Evolutionary conservation across 2,113 vertebrate genomes (phyloP), one percentile per base, ranked within the genome.

Genomic region (Etheostoma cragini): DNA sequence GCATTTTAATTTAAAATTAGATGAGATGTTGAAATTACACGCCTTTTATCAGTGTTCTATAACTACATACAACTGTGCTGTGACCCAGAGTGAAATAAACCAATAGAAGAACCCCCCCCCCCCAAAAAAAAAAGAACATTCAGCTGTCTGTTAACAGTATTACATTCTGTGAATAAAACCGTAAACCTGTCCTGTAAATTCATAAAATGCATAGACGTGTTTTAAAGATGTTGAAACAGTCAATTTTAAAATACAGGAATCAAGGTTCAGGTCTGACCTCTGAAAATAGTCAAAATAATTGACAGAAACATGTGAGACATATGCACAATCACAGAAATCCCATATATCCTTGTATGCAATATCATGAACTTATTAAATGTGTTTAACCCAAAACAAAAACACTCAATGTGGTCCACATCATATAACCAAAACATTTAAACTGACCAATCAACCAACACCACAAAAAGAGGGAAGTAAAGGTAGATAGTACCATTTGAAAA

Each of bases 81-180:
- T 71, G 70, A 70, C 38, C n/a, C 46, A 14, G 0, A 19, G 53
- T 46, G 47, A 50, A 78, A 54, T 33, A 42, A 42, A 58, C 2
- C 3, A 38, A 45, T 10, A 13, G 4, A 53, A 49, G 4, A 58
- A 73, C 57, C 57, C 30, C 30, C 2, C 30, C 30, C 30, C 3
- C 30, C 30, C 14, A 49, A 57, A 10, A 6, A 38, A 62, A 67
- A 49, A 70, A 61, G n/a, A 79, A 91, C 91, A 92, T 92, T 93
- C 80, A 78, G 68, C 61, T 14, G 22, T 75, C 86, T 83, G 57
- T 83, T 47, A 65, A 72, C 30, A 56, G 56, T 8, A 80, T 85
- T 91, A 94, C 87, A 93, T 92, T 90, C 89, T 65, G 81, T 87
- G 77, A 75, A 71, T 65, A 76, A 76, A 78, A 42, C 56, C 16